Conservation (phyloP, 2,888 invertebrate genomes). For the Parnassius orleans region DNA sequence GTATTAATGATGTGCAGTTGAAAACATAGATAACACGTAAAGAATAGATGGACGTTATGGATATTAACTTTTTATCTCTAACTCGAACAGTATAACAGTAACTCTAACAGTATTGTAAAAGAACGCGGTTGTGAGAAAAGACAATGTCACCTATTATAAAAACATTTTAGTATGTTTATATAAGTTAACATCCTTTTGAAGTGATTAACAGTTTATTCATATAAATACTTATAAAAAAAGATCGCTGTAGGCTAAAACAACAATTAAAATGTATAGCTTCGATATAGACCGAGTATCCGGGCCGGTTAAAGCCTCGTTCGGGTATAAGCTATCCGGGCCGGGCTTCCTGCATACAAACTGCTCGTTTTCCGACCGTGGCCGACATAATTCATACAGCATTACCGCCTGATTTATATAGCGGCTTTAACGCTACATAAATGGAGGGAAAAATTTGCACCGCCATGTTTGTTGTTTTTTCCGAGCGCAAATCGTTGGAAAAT, state of each 20-base stretch:
- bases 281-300: background rate
- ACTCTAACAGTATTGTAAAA: too few species aligned
- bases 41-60: too few species aligned
- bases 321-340: slow-evolving; percentile 25
- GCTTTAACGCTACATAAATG: slow-evolving; percentile 29
- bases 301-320: slow-evolving; percentile 13
- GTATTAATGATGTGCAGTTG: too few species aligned
- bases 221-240: too few species aligned
- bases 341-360: slow-evolving; percentile 58
- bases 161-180: too few species aligned
- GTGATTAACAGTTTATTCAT: background rate
- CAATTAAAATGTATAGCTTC: slow-evolving; percentile 4
- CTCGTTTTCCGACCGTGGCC: slow-evolving; percentile 52
- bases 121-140: too few species aligned
- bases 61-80: too few species aligned
- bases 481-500: slow-evolving; percentile 4
- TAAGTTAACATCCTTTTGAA: too few species aligned
- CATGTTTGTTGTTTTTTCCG: slow-evolving; percentile 12
- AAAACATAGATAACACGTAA: too few species aligned
- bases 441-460: slow-evolving; percentile 23
- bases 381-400: slow-evolving; percentile 65
- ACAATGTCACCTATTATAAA: too few species aligned
- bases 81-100: too few species aligned
- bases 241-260: background rate
- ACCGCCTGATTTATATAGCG: slow-evolving; percentile 60